phyloP scores from a whole-genome alignment of 2,797 vertebrate species.

The Sphenopsis melanotis region DNA sequence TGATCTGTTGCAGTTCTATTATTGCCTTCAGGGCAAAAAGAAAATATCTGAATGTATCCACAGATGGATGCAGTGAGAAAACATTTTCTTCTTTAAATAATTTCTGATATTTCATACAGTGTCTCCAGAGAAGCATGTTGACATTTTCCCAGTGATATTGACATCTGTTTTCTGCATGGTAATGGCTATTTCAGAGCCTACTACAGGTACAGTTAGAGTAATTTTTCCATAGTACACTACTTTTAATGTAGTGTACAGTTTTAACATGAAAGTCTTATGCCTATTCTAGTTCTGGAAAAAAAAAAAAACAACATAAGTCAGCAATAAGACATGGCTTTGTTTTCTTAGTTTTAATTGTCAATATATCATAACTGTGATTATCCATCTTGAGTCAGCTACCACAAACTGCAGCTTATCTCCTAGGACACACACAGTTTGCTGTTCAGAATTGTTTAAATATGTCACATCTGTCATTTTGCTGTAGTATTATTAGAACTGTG shows the following conservation, averaged over 20 bases:
- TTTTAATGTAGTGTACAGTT: background rate
- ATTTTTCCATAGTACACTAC: background rate
- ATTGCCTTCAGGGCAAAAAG: background rate
- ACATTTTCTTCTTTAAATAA: background rate
- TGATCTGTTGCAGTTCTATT: background rate
- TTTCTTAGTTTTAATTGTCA: background rate
- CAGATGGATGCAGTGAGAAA: background rate
- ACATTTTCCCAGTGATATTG: background rate
- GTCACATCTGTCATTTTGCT: background rate
- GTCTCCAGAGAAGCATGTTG: background rate
- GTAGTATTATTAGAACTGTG: background rate
- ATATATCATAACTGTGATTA: background rate
- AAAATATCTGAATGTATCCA: background rate
- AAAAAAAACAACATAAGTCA: accelerated
- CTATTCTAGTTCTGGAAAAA: background rate
- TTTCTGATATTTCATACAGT: background rate
- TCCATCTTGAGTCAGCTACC: background rate
- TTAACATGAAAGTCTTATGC: background rate
- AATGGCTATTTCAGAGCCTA: background rate
- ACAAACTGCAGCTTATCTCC: background rate
- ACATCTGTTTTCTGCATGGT: background rate
- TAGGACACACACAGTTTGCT: accelerated
- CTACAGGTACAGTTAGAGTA: background rate
- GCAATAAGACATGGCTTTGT: background rate
- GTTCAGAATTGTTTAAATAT: background rate